Base-by-base conservation (phyloP, 2,888 invertebrate species). In the Nudaria mundana region DNA sequence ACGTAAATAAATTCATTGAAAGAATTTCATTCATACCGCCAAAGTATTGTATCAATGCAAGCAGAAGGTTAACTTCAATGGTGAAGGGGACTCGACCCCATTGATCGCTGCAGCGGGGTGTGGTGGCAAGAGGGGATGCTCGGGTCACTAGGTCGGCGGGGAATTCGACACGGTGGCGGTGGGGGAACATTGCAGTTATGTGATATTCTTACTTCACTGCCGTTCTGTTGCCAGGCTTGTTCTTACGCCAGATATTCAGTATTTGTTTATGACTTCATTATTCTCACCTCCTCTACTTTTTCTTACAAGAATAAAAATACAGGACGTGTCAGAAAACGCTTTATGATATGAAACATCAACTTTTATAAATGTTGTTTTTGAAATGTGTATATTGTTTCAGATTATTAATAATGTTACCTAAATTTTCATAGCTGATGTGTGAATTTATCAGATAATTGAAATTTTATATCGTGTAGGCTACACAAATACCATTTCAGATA, bases 71-170 rank as follows among this genome's bases (percentile, higher is more conserved):
- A 49, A 55, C 57, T 56, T 74, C 65, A 77, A 74, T 75, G 74
- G 65, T 57, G 61, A 59, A 60, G 57, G 56, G 58, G 48, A 48
- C 44, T 48, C 30, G 66, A 67, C 56, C 76, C 58, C 83, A 85
- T 84, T 85, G 85, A 85, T 84, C 81, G 75, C 48, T 63, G 67
- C 66, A 63, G 64, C 48, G 61, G 62, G 48, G 53, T n/a, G n/a
- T 48, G 49, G 48, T 59, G 62, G 44, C 48, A 40, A 40, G 54
- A 50, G 49, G 65, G 60, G 56, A 47, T 56, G 49, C 44, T 43
- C 59, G 60, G 60, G 81, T 81, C 79, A 84, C 74, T 80, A 57
- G 83, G 83, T 81, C 81, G 78, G 77, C 66, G 65, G 67, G 63
- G 66, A 63, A 37, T 31, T 34, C 41, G 52, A 44, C 42, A 48